phyloP scores from a whole-genome alignment of 2,797 vertebrate genomes.

The Thunnus albacares region DNA sequence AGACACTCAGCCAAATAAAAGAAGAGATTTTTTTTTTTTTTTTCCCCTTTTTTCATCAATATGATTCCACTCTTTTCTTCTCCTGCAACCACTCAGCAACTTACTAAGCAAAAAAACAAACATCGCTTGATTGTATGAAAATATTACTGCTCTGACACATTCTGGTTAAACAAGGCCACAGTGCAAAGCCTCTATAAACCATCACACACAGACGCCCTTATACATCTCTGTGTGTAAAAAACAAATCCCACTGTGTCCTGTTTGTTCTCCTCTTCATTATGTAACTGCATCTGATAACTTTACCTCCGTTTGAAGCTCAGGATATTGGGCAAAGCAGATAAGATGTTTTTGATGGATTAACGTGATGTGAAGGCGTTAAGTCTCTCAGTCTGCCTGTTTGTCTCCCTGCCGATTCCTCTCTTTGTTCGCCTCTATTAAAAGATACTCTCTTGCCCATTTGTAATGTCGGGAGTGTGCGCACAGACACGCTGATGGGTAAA shows the following conservation, averaged over 20 bases:
- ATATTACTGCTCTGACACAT: not conserved
- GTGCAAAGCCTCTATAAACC: not conserved
- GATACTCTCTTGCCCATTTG: conserved; percentile 63
- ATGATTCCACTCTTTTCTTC: conserved; percentile 35
- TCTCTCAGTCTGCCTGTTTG: conserved; percentile 61
- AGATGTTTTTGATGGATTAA: conserved; percentile 77
- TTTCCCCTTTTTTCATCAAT: conserved; percentile 31
- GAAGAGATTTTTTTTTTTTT: conserved; percentile 19
- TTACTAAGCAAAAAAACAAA: conserved; percentile 8
- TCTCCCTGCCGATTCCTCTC: conserved; percentile 48
- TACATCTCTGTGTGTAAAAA: conserved; percentile 4
- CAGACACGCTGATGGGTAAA: conserved; percentile 66
- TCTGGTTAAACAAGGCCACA: not conserved
- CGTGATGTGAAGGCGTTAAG: conserved; percentile 63
- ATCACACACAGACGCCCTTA: not conserved
- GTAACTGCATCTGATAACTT: conserved; percentile 71
- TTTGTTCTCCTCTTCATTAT: conserved; percentile 62
- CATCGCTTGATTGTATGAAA: not conserved
- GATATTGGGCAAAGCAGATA: conserved; percentile 77
- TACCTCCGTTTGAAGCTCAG: conserved; percentile 67
- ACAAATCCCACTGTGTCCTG: conserved; percentile 33
- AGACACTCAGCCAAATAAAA: conserved; percentile 42
- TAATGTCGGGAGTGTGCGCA: conserved; percentile 34
- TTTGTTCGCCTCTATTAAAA: conserved; percentile 72
- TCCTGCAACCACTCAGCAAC: conserved; percentile 28